These are phyloP conservation scores for Apocheima hispidaria DNA, from an alignment of 2,888 invertebrate genomes.

Conservation along the genomic window DNA sequence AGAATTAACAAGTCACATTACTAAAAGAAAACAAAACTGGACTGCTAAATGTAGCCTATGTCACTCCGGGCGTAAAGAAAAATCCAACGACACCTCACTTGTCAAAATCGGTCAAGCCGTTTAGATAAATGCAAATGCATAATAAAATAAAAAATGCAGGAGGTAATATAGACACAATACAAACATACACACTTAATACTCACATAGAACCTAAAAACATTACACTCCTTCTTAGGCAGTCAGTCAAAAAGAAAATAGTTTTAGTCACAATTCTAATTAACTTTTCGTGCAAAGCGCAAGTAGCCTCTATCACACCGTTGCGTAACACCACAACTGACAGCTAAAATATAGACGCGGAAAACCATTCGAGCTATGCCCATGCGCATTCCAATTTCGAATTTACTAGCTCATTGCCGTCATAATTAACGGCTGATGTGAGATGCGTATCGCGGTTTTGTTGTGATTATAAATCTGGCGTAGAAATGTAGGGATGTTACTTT, in stretches of 20 bases:
- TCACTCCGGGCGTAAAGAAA: too few species aligned
- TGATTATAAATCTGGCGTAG: slow-evolving; percentile 27
- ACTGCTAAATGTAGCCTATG: too few species aligned
- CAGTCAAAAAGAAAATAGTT: too few species aligned
- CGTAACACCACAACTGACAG: slow-evolving; percentile 37
- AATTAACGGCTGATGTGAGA: slow-evolving; percentile 39
- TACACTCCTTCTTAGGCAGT: too few species aligned
- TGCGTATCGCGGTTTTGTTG: slow-evolving; percentile 30
- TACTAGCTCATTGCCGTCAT: slow-evolving; percentile 43
- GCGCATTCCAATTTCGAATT: slow-evolving; percentile 46
- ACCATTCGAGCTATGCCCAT: slow-evolving; percentile 42
- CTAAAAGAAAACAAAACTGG: too few species aligned
- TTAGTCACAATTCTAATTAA: too few species aligned
- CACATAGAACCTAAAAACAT: neutral
- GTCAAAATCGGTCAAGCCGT: too few species aligned
- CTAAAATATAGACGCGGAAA: slow-evolving; percentile 46
- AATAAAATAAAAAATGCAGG: too few species aligned
- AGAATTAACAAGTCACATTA: too few species aligned
- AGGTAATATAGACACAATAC: too few species aligned
- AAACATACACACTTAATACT: neutral
- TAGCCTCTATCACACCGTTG: slow-evolving; percentile 45
- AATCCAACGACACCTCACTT: too few species aligned
- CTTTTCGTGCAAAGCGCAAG: slow-evolving; percentile 1
- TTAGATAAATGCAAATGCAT: too few species aligned
- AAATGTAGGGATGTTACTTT: slow-evolving; percentile 6